These are phyloP conservation scores for Ramphastos sulfuratus DNA, from an alignment of 2,113 vertebrate species.

Conservation along the genomic window DNA sequence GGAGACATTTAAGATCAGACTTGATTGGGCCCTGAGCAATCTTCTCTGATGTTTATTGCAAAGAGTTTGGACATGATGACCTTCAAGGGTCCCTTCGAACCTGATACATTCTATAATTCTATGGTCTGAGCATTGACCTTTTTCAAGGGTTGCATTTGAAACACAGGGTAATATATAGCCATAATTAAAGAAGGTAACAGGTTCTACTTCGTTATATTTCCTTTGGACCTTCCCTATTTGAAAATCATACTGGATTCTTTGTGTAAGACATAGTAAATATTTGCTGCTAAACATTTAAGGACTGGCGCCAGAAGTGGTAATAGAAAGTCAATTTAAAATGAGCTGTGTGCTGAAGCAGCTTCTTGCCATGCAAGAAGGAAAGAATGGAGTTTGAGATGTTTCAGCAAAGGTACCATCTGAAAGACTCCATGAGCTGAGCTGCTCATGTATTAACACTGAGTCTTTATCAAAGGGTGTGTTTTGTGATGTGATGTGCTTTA, in stretches of 20 bases:
- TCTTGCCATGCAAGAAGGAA: not conserved
- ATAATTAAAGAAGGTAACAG: not conserved
- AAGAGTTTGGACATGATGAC: too few relatives aligned
- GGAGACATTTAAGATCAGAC: too few relatives aligned
- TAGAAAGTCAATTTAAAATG: not conserved
- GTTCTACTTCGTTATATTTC: not conserved
- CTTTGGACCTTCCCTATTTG: not conserved
- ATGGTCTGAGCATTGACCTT: not conserved
- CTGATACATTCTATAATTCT: too few relatives aligned
- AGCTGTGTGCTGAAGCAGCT: not conserved
- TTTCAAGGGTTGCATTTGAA: not conserved
- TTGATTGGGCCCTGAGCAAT: too few relatives aligned
- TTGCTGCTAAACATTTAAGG: not conserved
- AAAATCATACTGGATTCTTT: not conserved
- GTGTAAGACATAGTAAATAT: not conserved
- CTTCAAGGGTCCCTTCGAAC: too few relatives aligned
- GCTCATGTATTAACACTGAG: not conserved
- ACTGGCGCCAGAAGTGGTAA: not conserved
- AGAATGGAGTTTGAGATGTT: not conserved
- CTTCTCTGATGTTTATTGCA: too few relatives aligned
- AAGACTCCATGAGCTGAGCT: not conserved
- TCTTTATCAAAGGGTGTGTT: not conserved
- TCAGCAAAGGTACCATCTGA: not conserved
- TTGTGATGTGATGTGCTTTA: not conserved
- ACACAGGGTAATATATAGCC: not conserved